phyloP scores from a whole-genome alignment of 2,113 vertebrate species.

The Erythrocercus mccallii region DNA sequence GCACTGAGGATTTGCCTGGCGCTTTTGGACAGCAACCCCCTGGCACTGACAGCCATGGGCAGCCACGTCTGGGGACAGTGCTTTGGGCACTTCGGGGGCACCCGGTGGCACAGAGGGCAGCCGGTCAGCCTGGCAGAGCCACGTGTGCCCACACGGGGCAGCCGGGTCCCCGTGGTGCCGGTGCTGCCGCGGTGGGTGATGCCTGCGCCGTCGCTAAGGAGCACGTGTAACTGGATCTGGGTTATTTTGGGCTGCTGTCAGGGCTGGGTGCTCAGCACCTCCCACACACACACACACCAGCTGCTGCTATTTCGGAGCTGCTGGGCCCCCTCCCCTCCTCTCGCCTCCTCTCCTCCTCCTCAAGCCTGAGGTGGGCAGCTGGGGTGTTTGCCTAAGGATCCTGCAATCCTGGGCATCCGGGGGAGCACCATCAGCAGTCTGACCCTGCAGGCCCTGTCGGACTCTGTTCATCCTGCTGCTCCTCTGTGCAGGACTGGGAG shows the following conservation, averaged over 20 bases:
- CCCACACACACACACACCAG: conserved; percentile 70
- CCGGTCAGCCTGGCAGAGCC: rapidly evolving
- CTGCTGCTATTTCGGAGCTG: conserved; percentile 69
- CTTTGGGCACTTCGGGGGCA: neutral
- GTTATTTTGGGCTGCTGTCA: conserved; percentile 80
- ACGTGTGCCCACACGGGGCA: rapidly evolving
- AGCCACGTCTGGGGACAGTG: neutral
- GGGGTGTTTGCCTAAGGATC: neutral
- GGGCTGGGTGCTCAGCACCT: conserved; percentile 71
- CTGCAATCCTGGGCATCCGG: neutral
- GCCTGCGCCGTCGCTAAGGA: conserved; percentile 54
- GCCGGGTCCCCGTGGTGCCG: neutral
- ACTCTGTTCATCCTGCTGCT: neutral
- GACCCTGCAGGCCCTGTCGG: neutral
- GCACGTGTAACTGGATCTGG: conserved; percentile 73
- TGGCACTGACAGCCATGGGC: rapidly evolving
- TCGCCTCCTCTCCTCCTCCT: conserved; percentile 9
- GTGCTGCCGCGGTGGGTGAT: conserved; percentile 25
- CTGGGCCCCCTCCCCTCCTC: conserved; percentile 28
- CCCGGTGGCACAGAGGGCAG: rapidly evolving
- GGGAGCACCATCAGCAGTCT: rapidly evolving
- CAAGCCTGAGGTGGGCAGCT: neutral
- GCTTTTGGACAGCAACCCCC: neutral
- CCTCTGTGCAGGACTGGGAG: neutral
- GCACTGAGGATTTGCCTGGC: rapidly evolving